These are phyloP conservation scores for Salvelinus namaycush DNA, from an alignment of 2,113 vertebrate genomes.

Conservation along the genomic window DNA sequence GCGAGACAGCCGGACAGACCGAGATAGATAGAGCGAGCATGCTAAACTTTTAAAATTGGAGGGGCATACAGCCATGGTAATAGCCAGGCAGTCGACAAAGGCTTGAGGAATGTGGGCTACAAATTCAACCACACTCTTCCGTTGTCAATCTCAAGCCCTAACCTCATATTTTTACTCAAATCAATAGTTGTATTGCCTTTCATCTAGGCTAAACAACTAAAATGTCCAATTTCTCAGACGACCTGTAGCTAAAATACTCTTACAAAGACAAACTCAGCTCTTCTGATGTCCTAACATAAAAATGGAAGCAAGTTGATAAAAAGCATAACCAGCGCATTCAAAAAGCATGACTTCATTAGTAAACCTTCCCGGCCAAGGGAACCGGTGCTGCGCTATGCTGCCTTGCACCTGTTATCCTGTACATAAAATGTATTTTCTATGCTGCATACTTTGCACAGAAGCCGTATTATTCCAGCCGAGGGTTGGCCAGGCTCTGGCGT, in stretches of 20 bases:
- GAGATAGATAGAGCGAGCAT: background rate
- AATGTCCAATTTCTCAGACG: too few species aligned
- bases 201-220: slow-evolving; percentile 34
- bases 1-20: too few species aligned
- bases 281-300: too few species aligned
- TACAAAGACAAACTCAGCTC: too few species aligned
- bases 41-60: slow-evolving; percentile 5
- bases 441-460: slow-evolving; percentile 84
- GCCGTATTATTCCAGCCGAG: slow-evolving; percentile 77
- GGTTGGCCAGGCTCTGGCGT: slow-evolving; percentile 68
- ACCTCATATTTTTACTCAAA: slow-evolving; percentile 57
- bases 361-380: slow-evolving; percentile 48
- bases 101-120: background rate
- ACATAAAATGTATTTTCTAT: slow-evolving; percentile 80
- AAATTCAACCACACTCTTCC: background rate
- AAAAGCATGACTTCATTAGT: slow-evolving; percentile 73
- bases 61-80: slow-evolving; percentile 3
- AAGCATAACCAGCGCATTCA: slow-evolving; percentile 6
- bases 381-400: slow-evolving; percentile 62
- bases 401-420: slow-evolving; percentile 82
- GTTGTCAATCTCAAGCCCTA: slow-evolving; percentile 40
- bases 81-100: background rate
- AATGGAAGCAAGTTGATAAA: background rate
- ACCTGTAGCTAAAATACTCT: too few species aligned
- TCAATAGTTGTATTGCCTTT: slow-evolving; percentile 81